Evolutionary conservation across 2,113 vertebrate genomes (phyloP), one percentile per base, ranked within the genome.

Genomic region (Nothoprocta perdicaria): DNA sequence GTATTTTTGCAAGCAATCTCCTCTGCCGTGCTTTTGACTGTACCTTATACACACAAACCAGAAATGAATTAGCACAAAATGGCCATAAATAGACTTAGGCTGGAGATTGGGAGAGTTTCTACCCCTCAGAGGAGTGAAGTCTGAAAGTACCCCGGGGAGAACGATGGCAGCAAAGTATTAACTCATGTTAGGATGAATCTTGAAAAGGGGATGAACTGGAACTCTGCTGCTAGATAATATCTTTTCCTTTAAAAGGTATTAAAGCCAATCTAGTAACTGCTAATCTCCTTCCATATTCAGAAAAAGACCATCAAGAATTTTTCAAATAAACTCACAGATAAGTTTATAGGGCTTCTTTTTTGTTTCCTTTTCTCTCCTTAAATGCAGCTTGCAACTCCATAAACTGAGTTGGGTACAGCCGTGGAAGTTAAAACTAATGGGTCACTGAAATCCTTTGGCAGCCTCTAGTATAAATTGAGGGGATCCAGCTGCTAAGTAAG

Each of bases 381-480:
- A 82, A 80, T 85, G 68, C 71, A 93, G 63, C 46, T 80, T 88
- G 45, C 26, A 58, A 35, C 62, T 88, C 80, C 60, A 74, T 89
- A 92, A 93, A 95, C 76, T 61, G 46, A 83, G 61, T 74, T 74
- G 81, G 24, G 40, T 75, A 76, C 88, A 96, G 90, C 92, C 95
- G 80, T 38, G 67, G 40, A 79, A 84, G 40, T 81, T 86, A 75
- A 72, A 79, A 52, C 21, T 86, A 92, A 92, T 60, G 87, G 52
- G 60, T 61, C 72, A 83, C 86, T 88, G 53, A 88, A 95, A 94
- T 77, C 41, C 72, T 79, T 93, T 96, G 92, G 88, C 91, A 94
- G 86, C 62, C 69, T 72, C 55, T 65, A 29, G 68, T 74, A 46
- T 80, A 92, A 91, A 65, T 43, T 89, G 81, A 90, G 65, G 86